Evolutionary conservation across 2,113 vertebrate genomes (phyloP).

Genomic region (Pterocles orientalis): DNA sequence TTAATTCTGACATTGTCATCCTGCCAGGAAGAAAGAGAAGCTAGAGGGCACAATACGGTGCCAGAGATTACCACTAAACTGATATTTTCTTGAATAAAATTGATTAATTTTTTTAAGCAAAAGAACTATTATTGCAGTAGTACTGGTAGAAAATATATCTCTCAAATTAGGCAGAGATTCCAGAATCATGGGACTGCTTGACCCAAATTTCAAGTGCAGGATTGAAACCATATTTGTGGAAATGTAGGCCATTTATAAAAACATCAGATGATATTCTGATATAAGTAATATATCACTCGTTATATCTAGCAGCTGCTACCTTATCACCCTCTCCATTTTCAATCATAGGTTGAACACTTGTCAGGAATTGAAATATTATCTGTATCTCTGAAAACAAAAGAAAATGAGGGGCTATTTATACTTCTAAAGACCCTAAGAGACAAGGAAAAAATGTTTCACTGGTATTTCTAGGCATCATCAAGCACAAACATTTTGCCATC

Average conservation of each 20-base stretch:
- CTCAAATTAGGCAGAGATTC: neutral
- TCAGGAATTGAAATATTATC: neutral
- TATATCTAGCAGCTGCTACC: neutral
- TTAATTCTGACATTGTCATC: constrained; percentile 12
- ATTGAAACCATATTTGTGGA: neutral
- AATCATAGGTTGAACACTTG: neutral
- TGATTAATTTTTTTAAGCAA: neutral
- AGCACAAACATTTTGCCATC: neutral
- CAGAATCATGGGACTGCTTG: neutral
- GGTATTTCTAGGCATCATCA: constrained; percentile 13
- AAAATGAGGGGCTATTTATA: constrained; percentile 20
- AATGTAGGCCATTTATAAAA: neutral
- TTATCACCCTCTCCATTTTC: constrained; percentile 8
- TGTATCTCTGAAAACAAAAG: neutral
- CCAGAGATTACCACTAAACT: constrained; percentile 3
- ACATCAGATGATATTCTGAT: neutral
- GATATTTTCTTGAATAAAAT: constrained; percentile 27
- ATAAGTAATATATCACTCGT: neutral
- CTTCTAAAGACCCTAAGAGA: neutral
- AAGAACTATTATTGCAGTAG: neutral
- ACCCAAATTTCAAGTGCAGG: neutral
- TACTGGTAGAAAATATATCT: neutral
- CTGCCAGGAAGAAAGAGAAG: neutral
- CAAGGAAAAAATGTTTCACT: neutral
- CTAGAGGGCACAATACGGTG: neutral